Evolutionary conservation across 2,797 vertebrate genomes (phyloP), one percentile per base, ranked within the genome.

Genomic region (Tachyglossus aculeatus): DNA sequence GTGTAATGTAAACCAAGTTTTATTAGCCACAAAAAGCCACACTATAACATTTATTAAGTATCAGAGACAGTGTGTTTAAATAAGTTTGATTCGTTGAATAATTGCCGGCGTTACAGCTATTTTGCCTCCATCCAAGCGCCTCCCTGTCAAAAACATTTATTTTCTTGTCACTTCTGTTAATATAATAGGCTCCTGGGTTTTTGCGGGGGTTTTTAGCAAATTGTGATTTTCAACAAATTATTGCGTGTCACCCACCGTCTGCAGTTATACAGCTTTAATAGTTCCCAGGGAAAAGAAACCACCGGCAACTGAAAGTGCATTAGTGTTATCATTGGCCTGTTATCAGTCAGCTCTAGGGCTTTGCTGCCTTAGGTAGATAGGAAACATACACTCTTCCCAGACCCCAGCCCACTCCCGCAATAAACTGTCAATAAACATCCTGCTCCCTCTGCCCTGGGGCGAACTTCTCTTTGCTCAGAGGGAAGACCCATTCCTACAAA

Each of bases 1-100:
- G 90, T 88, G 88, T 91, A 94, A 94, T 93, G 93, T 95, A 96
- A 96, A 95, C 92, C 78, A 88, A 92, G 85, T 93, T 95, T 95
- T 95, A 94, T 93, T 94, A 90, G 91, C 86, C 90, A 90, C 83
- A 66, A 85, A 92, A 91, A 91, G 90, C 81, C 80, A 76, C 67
- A 83, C 87, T 88, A 84, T 93, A 92, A 86, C 89, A 90, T 94
- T 95, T 93, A 94, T 93, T 95, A 92, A 93, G 91, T 93, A 89
- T 90, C 91, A 91, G 88, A 92, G 92, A 86, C 83, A 86, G 75
- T 83, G 73, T 88, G 88, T 88, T 91, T 90, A 90, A 91, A 78
- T 85, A 83, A 62, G 66, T 85, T 87, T 86, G 79, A 91, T 91
- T 89, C 65, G 25, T 70, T 84, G 89, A 92, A 86, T 88, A 90